phyloP scores from a whole-genome alignment of 2,113 vertebrate species.

The Carlito syrichta region DNA sequence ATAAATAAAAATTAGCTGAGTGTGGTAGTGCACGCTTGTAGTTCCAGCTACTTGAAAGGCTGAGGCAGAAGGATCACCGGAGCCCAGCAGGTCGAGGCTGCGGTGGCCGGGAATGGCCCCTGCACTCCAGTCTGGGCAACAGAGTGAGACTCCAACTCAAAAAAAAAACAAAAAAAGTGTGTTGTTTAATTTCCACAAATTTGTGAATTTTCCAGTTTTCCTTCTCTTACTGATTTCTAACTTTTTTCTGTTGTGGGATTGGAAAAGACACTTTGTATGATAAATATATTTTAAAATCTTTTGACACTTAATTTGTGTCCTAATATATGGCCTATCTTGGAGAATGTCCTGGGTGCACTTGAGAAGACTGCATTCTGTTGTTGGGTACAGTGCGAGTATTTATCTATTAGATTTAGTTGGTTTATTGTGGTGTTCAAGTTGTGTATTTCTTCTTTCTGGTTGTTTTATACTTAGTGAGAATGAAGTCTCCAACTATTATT shows the following conservation, averaged over 20 bases:
- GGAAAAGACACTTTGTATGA: neutral
- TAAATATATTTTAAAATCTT: neutral
- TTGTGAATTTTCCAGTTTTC: neutral
- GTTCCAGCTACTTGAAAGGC: too few relatives aligned
- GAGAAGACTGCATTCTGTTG: neutral
- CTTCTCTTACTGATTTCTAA: neutral
- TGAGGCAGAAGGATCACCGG: too few relatives aligned
- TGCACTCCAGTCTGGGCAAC: too few relatives aligned
- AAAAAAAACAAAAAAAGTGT: too few relatives aligned
- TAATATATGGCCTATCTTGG: neutral
- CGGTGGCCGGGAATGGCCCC: too few relatives aligned
- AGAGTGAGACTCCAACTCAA: too few relatives aligned
- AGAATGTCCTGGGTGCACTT: neutral
- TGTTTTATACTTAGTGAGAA: neutral
- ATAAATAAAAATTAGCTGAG: too few relatives aligned
- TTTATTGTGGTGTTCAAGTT: neutral
- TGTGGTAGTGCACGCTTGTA: too few relatives aligned
- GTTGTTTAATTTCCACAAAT: neutral
- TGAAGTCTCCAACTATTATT: neutral
- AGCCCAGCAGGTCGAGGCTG: too few relatives aligned
- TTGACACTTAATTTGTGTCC: neutral
- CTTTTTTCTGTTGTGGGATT: neutral
- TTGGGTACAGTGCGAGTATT: neutral
- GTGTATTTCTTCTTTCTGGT: neutral
- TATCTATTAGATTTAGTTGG: neutral